Conservation (phyloP, 2,797 vertebrate species). For the Toxotes lorentzi region DNA sequence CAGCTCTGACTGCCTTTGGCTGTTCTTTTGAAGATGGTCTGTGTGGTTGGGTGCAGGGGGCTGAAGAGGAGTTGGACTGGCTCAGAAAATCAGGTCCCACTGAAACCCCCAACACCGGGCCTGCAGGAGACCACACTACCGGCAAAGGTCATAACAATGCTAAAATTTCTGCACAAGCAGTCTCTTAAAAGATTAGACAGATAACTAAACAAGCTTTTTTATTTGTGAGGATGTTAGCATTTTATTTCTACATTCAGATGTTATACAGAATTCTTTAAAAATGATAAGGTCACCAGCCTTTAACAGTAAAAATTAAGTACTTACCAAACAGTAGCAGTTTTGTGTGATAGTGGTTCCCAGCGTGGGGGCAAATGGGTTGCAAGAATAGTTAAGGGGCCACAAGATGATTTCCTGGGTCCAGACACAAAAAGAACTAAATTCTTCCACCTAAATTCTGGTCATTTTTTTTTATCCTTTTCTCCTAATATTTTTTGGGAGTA, state of each 20-base stretch:
- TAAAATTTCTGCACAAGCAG: slow-evolving; percentile 12
- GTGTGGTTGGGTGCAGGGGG: slow-evolving; percentile 82
- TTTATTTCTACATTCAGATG: no score
- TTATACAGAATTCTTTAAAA: no score
- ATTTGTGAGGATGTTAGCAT: no score
- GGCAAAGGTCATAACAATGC: slow-evolving; percentile 72
- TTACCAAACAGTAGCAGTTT: background rate
- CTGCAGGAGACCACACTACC: slow-evolving; percentile 83
- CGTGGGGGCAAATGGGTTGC: background rate
- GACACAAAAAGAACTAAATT: background rate
- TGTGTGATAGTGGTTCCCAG: background rate
- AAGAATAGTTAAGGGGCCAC: background rate
- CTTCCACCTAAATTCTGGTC: background rate
- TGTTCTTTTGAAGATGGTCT: slow-evolving; percentile 82
- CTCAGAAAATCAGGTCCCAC: slow-evolving; percentile 72
- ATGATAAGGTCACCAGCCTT: no score
- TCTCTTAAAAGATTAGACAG: background rate
- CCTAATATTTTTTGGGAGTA: background rate
- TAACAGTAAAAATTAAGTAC: background rate
- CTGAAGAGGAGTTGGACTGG: slow-evolving; percentile 79
- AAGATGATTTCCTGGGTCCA: background rate
- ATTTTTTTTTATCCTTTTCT: no score
- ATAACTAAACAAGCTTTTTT: background rate
- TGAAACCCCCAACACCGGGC: slow-evolving; percentile 81
- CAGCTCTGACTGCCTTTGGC: slow-evolving; percentile 68